Conservation (phyloP, 2,113 vertebrate genomes). For the Vombatus ursinus region DNA sequence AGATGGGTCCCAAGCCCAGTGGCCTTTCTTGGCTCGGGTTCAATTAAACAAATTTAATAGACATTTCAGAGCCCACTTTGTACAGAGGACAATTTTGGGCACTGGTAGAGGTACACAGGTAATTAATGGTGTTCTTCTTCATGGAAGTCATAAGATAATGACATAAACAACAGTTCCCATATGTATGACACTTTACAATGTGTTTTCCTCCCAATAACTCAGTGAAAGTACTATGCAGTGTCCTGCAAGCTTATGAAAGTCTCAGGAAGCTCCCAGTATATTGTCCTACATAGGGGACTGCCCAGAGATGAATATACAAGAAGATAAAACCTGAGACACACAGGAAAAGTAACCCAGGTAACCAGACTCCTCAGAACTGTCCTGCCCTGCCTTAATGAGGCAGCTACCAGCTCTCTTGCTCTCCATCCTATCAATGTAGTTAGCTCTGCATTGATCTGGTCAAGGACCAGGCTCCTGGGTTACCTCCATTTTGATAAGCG, state of each 20-base stretch:
- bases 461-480: too few species aligned
- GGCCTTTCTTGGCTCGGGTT: not conserved
- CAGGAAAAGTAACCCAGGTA: too few species aligned
- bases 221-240: not conserved
- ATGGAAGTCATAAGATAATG: not conserved
- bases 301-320: not conserved
- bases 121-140: not conserved
- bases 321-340: not conserved
- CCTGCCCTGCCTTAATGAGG: not conserved
- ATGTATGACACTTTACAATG: not conserved
- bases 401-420: not conserved
- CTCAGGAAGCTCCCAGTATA: not conserved
- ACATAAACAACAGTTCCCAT: not conserved
- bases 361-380: not conserved
- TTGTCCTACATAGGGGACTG: too few species aligned
- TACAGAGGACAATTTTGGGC: not conserved
- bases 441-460: too few species aligned
- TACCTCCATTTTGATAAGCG: not conserved
- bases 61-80: not conserved
- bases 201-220: not conserved
- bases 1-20: not conserved
- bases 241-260: not conserved
- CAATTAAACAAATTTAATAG: not conserved
- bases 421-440: not conserved
- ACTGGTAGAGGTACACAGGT: too few species aligned